Evolutionary conservation across 2,113 vertebrate genomes (phyloP).

Genomic region (Gallinago jamesoni): DNA sequence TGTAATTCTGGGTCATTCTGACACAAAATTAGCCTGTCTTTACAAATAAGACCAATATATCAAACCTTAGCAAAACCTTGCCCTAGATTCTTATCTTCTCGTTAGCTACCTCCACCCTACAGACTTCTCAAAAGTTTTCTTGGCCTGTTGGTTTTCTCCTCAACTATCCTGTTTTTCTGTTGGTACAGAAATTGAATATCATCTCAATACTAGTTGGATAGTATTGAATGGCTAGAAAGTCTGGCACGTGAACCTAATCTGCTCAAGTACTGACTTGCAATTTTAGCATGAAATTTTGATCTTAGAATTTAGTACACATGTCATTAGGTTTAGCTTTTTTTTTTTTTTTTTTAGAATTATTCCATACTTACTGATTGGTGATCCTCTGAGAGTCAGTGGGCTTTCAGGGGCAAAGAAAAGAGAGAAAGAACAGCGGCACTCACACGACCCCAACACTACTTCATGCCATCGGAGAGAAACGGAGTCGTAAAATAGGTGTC

Average conservation of each 20-base stretch:
- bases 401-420: background rate
- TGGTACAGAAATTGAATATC: background rate
- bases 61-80: conserved; percentile 22
- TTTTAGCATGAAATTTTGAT: background rate
- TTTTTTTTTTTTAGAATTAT: background rate
- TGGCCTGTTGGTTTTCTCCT: background rate
- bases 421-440: background rate
- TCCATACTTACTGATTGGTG: background rate
- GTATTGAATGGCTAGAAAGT: background rate
- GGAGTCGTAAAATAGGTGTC: background rate
- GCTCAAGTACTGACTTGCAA: background rate
- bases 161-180: background rate
- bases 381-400: fast-evolving
- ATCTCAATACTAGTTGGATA: background rate
- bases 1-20: conserved; percentile 58
- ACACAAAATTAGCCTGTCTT: conserved; percentile 43
- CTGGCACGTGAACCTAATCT: background rate
- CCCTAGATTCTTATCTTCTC: conserved; percentile 29
- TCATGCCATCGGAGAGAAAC: background rate
- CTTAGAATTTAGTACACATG: background rate
- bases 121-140: background rate
- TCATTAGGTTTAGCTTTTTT: background rate
- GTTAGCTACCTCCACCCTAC: background rate
- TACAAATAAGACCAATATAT: conserved; percentile 18
- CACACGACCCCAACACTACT: background rate